These are phyloP conservation scores for Platyrinchus mystaceus DNA, from an alignment of 2,797 vertebrate genomes.

Conservation along the genomic window DNA sequence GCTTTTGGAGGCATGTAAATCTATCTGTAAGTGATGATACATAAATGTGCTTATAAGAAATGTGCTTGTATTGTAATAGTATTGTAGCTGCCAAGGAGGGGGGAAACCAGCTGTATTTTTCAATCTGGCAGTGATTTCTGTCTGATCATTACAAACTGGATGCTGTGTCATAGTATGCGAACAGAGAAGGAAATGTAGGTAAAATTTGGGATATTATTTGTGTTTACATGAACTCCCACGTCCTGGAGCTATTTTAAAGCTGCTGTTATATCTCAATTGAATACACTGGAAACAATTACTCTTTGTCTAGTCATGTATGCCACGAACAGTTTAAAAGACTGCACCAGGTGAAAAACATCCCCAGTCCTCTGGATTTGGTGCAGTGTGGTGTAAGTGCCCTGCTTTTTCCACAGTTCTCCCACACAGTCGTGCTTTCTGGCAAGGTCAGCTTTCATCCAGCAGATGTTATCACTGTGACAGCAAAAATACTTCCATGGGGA, in stretches of 20 bases:
- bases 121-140: neutral
- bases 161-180: neutral
- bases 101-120: neutral
- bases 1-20: neutral
- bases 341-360: neutral
- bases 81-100: neutral
- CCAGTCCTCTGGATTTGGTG: neutral
- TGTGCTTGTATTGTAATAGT: neutral
- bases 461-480: neutral
- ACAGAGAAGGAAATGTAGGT: neutral
- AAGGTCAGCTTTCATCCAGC: neutral
- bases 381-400: neutral
- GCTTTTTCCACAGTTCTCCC: neutral
- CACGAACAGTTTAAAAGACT: neutral
- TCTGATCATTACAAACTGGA: neutral
- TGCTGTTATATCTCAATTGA: neutral
- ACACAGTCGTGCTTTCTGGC: neutral
- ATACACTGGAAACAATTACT: neutral
- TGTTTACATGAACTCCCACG: neutral
- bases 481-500: neutral
- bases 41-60: neutral
- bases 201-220: neutral
- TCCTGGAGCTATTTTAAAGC: neutral
- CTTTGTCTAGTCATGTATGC: neutral
- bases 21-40: neutral